Percentiles rank a stretch among this genome's conserved stretches.
Evolutionary conservation across 2,113 vertebrate species (phyloP).

Genomic region (Corythornis cristatus): DNA sequence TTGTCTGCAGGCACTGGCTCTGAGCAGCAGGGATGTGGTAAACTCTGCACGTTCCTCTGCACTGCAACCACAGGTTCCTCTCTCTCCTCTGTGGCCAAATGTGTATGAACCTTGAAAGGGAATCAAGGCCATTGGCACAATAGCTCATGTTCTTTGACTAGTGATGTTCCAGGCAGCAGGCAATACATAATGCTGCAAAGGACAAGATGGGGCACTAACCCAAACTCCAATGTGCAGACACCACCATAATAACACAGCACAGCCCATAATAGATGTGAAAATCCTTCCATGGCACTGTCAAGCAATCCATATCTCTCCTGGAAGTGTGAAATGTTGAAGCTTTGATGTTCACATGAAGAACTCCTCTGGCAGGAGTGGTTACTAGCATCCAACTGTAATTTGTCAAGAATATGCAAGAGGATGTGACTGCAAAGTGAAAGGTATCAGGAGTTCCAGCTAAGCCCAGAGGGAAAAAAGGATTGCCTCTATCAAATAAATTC

Average conservation of each 20-base stretch:
- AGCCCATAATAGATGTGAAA: not conserved
- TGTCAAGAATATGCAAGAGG: not conserved
- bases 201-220: not conserved
- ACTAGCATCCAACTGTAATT: slow-evolving; percentile 6
- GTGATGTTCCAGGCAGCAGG: not conserved
- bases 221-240: not conserved
- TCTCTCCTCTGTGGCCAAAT: not conserved
- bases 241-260: not conserved
- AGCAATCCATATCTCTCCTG: slow-evolving; percentile 13
- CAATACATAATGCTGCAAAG: not conserved
- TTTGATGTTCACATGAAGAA: slow-evolving; percentile 48
- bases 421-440: not conserved
- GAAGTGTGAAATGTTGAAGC: slow-evolving; percentile 24
- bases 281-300: not conserved
- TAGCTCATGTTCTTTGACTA: not conserved
- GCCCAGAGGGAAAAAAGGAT: not conserved
- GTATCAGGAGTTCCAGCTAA: not conserved
- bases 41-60: not conserved
- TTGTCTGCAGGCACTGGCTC: not conserved
- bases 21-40: not conserved
- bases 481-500: not conserved
- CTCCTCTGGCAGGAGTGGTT: slow-evolving; percentile 7
- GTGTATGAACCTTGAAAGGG: not conserved
- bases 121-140: not conserved
- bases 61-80: not conserved